Conservation (phyloP, 2,113 vertebrate species). For the Aleadryas rufinucha region DNA sequence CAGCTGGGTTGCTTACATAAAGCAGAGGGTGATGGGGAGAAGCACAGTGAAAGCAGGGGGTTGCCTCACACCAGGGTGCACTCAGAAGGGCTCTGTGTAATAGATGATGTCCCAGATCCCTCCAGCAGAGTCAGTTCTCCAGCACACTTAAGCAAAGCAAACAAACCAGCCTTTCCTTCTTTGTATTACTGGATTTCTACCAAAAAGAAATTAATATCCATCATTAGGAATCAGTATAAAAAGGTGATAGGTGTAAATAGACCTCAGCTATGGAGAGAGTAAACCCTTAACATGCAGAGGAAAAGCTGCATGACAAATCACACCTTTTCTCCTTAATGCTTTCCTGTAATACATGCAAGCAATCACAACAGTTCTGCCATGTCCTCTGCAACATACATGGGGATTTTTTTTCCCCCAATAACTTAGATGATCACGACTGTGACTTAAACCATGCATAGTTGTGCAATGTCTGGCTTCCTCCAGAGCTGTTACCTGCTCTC, state of each 20-base stretch:
- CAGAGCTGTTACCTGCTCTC: neutral
- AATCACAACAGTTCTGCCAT: neutral
- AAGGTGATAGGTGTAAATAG: neutral
- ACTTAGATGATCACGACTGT: neutral
- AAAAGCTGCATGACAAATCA: neutral
- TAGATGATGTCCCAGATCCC: neutral
- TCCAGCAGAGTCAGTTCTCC: neutral
- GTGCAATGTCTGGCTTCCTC: neutral
- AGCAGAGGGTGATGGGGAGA: neutral
- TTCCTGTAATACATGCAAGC: neutral
- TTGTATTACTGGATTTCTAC: neutral
- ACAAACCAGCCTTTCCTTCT: neutral
- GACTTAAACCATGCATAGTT: neutral
- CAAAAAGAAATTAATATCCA: neutral
- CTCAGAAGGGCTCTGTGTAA: neutral
- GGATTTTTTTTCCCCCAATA: neutral
- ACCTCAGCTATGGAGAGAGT: neutral
- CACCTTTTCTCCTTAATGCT: neutral
- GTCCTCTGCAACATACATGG: neutral
- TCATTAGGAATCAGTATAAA: neutral
- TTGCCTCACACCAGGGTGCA: neutral
- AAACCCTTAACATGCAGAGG: neutral
- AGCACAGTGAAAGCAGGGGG: fast-evolving
- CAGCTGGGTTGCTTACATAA: neutral
- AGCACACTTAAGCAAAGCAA: neutral